These are phyloP conservation scores for Nebria brevicollis DNA, from an alignment of 2,888 invertebrate species.

Conservation along the genomic window DNA sequence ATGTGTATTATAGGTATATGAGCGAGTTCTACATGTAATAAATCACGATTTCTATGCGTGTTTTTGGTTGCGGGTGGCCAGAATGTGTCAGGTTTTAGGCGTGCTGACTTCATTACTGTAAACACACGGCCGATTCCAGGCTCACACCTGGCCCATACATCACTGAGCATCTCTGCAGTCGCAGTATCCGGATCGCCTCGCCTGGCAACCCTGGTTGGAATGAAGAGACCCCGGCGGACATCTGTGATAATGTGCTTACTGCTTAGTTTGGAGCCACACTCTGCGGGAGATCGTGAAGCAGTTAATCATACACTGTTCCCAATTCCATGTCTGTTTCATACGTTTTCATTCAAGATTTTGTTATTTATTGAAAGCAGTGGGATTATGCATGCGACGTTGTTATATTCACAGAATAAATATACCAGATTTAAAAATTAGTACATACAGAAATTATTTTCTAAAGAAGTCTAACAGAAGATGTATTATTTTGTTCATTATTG, in stretches of 20 bases:
- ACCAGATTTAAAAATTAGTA: too few relatives aligned
- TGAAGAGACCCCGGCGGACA: slow-evolving; percentile 46
- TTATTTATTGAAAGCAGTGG: slow-evolving; percentile 12
- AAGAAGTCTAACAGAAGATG: too few relatives aligned
- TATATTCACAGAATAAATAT: background rate
- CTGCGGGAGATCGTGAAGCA: slow-evolving; percentile 46
- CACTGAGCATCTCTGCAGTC: slow-evolving; percentile 16
- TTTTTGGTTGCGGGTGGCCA: slow-evolving; percentile 60
- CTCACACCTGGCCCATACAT: slow-evolving; percentile 44
- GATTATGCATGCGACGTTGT: slow-evolving; percentile 13
- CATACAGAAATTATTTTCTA: too few relatives aligned
- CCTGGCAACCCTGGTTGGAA: slow-evolving; percentile 9
- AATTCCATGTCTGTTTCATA: slow-evolving; percentile 27
- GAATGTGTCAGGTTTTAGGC: slow-evolving; percentile 55
- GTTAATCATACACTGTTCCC: slow-evolving; percentile 8
- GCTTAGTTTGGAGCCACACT: slow-evolving; percentile 48
- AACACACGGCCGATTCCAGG: slow-evolving; percentile 48
- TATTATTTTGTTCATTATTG: too few relatives aligned
- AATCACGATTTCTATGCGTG: slow-evolving; percentile 58
- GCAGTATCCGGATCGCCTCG: slow-evolving; percentile 13
- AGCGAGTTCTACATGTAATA: slow-evolving; percentile 51
- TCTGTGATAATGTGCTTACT: slow-evolving; percentile 51
- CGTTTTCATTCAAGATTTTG: slow-evolving; percentile 48
- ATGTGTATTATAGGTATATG: background rate
- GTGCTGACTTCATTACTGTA: slow-evolving; percentile 59